Evolutionary conservation across 2,797 vertebrate species (phyloP), one percentile per base, ranked within the genome.

Genomic region (Lutjanus campechanus): DNA sequence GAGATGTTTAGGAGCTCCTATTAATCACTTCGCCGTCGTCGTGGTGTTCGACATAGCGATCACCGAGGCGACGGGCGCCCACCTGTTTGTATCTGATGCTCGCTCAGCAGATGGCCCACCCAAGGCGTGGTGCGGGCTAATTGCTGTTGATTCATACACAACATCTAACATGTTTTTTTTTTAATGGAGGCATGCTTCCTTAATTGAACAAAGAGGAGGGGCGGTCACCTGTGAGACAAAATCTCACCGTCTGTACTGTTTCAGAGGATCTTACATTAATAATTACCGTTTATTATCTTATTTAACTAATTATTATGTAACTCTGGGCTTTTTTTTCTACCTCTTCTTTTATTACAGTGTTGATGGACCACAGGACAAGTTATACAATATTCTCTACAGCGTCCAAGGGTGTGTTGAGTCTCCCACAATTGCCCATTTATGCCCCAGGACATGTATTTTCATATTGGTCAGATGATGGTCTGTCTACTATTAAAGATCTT

Each of bases 91-190:
- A 70, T 77, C 55, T 64, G 79, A 56, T 25, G 84, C 81, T 88
- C 76, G 16, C 74, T 89, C 83, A 79, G 91, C 92, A 92, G 91
- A 91, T 91, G 90, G 90, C 86, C 74, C 80, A 86, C 85, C 87
- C 81, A 83, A 77, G 89, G 85, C 72, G 51, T 76, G 86, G 68
- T 20, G 67, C 43, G 7, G 62, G 85, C 84, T 91, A 93, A 95
- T 91, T 92, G 84, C 83, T 87, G 87, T 79, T 94, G 89, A 92
- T 92, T 89, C 83, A 83, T 86, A 85, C 76, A 70, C 79, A 91
- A 89, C 82, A 79, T 69, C 69, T 68, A 82, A 80, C 85, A 85
- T 59, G 81, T 11, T 69, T 73, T 69, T 73, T 69, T 22, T 44
- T 77, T 79, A 84, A 86, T 85, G 81, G 70, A 78, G 82, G 79